Conservation (phyloP, 2,888 invertebrate genomes). For the Troides helena region DNA sequence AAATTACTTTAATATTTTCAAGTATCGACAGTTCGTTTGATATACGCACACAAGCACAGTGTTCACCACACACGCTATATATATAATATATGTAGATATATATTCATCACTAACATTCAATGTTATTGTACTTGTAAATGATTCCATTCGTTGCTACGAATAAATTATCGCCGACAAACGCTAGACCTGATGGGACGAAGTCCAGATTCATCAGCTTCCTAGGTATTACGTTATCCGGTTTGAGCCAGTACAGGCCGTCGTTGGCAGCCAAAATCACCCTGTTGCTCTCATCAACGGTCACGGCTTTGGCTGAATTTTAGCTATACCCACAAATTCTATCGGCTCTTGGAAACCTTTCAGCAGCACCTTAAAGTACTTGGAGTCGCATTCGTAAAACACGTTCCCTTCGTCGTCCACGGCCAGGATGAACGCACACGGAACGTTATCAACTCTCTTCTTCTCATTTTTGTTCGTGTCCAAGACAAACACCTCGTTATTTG, state of each 20-base stretch:
- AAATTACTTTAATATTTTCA: too few species aligned
- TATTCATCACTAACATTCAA: conserved; percentile 39
- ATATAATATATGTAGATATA: neutral
- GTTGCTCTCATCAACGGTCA: conserved; percentile 49
- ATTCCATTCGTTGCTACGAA: conserved; percentile 61
- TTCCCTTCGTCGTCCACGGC: conserved; percentile 65
- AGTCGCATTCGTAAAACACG: conserved; percentile 70
- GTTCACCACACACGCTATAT: neutral
- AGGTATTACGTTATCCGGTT: conserved; percentile 61
- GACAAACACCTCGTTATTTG: conserved; percentile 62
- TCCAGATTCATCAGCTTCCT: conserved; percentile 67
- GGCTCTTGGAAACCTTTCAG: conserved; percentile 68
- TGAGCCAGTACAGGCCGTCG: conserved; percentile 65
- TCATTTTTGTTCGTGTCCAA: conserved; percentile 59
- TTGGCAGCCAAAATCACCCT: conserved; percentile 63
- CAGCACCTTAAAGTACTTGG: conserved; percentile 68
- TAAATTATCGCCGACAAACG: conserved; percentile 51
- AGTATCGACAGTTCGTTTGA: neutral
- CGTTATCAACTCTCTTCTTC: conserved; percentile 54
- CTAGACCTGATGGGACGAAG: conserved; percentile 60
- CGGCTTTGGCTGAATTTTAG: conserved; percentile 65
- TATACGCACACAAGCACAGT: neutral
- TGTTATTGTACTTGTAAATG: conserved; percentile 59
- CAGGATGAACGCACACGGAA: conserved; percentile 67
- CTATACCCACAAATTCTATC: conserved; percentile 66